Evolutionary conservation across 2,113 vertebrate genomes (phyloP).

Genomic region (Elachura formosa): DNA sequence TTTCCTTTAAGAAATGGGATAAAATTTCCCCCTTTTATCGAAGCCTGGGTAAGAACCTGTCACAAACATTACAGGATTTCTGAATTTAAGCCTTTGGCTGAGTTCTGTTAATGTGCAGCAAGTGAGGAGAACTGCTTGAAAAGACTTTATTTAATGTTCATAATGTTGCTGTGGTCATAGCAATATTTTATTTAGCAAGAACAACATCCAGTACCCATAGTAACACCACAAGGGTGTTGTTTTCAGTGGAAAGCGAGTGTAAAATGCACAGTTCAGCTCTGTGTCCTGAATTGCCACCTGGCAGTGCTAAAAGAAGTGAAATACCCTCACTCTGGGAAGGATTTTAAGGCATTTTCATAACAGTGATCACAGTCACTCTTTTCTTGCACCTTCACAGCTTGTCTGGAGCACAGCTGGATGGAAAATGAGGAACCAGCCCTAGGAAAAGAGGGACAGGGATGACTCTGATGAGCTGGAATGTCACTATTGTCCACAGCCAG

Average conservation of each 20-base stretch:
- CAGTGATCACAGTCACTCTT: neutral
- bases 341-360: neutral
- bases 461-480: too few relatives aligned
- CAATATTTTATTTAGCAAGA: neutral
- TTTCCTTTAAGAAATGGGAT: neutral
- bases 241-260: neutral
- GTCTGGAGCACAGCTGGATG: neutral
- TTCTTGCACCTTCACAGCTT: neutral
- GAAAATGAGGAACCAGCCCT: neutral
- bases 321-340: neutral
- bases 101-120: neutral
- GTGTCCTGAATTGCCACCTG: neutral
- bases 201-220: neutral
- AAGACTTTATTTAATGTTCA: neutral
- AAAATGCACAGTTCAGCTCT: neutral
- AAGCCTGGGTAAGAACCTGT: neutral
- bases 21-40: neutral
- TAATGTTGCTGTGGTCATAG: neutral
- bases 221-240: neutral
- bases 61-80: neutral
- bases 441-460: neutral
- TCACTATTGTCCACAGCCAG: too few relatives aligned
- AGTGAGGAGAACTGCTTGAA: neutral
- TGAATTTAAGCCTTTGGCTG: neutral
- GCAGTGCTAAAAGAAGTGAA: neutral